A percentile compares a stretch with the other conserved stretches of the same genome.
Evolutionary conservation across 2,113 vertebrate genomes (phyloP).

Genomic region (Tragelaphus scriptus): DNA sequence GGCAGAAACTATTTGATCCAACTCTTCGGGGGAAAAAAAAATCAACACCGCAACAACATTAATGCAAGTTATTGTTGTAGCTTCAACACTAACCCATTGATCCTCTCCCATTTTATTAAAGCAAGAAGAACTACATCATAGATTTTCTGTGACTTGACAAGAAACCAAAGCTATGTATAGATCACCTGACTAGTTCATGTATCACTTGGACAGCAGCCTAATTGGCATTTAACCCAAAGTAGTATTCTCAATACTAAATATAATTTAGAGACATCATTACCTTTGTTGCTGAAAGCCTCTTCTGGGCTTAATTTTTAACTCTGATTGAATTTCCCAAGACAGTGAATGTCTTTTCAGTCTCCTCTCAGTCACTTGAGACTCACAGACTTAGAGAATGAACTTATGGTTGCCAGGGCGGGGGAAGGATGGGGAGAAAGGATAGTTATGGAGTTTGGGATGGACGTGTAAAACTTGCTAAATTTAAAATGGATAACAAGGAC

Average conservation of each 20-base stretch:
- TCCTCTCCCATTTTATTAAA: background rate
- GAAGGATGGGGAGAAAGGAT: background rate
- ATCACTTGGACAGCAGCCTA: background rate
- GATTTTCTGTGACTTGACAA: background rate
- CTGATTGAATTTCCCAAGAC: background rate
- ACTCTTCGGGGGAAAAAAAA: background rate
- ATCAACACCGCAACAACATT: background rate
- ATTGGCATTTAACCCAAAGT: background rate
- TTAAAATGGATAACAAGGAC: background rate
- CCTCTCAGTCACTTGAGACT: background rate
- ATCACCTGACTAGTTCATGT: background rate
- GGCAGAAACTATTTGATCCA: background rate
- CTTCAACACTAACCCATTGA: background rate
- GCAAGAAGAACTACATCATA: background rate
- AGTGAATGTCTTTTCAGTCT: background rate
- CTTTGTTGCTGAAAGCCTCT: background rate
- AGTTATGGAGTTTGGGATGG: background rate
- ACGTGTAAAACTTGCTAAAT: background rate
- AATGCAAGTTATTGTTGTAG: background rate
- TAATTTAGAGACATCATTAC: background rate
- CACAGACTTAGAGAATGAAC: background rate
- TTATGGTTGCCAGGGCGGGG: background rate
- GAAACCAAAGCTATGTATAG: background rate
- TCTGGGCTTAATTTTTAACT: conserved; percentile 31
- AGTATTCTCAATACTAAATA: background rate